Evolutionary conservation across 2,797 vertebrate species (phyloP).

Genomic region (Cheracebus regulus): DNA sequence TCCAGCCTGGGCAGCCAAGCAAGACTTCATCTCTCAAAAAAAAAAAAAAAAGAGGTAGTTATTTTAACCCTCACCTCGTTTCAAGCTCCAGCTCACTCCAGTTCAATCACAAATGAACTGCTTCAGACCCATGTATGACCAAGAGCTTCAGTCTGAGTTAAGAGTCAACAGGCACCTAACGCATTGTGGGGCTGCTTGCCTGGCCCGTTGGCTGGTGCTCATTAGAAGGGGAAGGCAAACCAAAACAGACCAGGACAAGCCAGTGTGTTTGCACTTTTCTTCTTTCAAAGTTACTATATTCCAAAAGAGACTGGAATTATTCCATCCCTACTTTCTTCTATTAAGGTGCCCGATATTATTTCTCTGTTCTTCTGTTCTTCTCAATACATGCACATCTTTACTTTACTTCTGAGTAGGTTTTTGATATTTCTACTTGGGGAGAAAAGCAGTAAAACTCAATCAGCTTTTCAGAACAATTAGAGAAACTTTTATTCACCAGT

Average conservation of each 20-base stretch:
- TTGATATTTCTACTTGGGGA: neutral
- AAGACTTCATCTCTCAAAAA: too few species aligned
- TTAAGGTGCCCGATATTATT: neutral
- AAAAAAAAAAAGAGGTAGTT: neutral
- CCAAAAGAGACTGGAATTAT: neutral
- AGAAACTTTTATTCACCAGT: neutral
- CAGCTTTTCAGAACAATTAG: neutral
- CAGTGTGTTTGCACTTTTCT: neutral
- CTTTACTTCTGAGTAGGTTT: neutral
- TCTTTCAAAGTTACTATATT: neutral
- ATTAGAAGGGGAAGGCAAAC: neutral
- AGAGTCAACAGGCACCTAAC: neutral
- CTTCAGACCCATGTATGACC: neutral
- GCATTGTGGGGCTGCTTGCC: neutral
- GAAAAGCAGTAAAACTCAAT: neutral
- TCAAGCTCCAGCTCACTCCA: neutral
- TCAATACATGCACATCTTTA: neutral
- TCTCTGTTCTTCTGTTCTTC: neutral
- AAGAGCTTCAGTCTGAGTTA: fast-evolving
- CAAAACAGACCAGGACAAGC: neutral
- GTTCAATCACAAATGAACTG: neutral
- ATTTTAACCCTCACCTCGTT: neutral
- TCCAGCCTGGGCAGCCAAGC: too few species aligned
- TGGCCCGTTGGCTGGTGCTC: neutral
- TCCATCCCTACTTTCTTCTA: neutral